Base-by-base conservation (phyloP, 2,888 invertebrate species). In the Drosophila koepferae region DNA sequence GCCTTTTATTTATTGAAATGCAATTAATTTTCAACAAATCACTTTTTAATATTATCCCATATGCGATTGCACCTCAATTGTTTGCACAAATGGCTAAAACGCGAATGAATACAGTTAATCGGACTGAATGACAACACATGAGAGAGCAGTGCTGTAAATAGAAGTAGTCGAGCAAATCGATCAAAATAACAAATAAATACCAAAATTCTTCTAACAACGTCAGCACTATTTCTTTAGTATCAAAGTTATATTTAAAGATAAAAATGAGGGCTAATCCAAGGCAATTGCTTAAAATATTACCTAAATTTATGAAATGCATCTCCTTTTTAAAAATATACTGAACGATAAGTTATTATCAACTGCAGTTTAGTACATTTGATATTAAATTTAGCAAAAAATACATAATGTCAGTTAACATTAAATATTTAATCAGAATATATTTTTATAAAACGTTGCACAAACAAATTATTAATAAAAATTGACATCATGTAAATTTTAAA, bases 101-200 rank as follows among this genome's bases (percentile, higher is more conserved):
- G 74, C 65, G 59, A 71, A 58, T 60, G 70, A 80, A 67, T 62
- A 49, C 59, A 38, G 31, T 31, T 72, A 41, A 44, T 76, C 63
- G 46, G 5, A 18, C 53, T 61, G 48, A 81, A 77, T 65, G 84
- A 63, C 85, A 82, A 67, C 87, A 72, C 87, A 78, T 72, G 64
- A 18, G 66, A 16, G 2, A 10, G 5, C 20, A 68, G 73, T 56
- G 67, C 10, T 65, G 86, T n/a, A 61, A 2, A 46, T 5, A 43
- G 0, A 10, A 40, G n/a, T 10, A 40, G 54, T 63, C 34, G 43
- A 18, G 1, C 48, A 16, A 41, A 58, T 67, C 64, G 66, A 56
- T 75, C 44, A n/a, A 3, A 44, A 6, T 3, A n/a, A 5, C 8
- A 40, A 58, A 46, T 60, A 44, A 54, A 31, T 53, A 12, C 41